Base-by-base conservation (phyloP, 2,888 invertebrate genomes). In the Rhogogaster chlorosoma region DNA sequence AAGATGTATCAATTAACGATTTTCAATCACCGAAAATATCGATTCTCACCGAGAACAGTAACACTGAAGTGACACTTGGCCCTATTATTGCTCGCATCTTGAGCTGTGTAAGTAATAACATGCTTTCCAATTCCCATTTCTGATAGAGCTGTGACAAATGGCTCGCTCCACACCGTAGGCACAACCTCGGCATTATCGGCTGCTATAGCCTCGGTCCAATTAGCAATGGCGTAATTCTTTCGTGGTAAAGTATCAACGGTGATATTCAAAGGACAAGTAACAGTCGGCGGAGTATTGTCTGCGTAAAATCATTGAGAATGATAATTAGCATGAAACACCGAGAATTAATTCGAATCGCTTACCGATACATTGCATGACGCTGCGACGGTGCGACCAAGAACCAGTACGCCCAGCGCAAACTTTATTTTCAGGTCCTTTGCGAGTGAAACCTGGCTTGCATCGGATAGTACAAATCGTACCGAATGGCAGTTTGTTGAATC, bases 21-120 rank as follows among this genome's bases (percentile, higher is more conserved):
- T 22, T 42, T 42, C 5, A 67, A 32, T 18, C 12, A 49, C 49
- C 5, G 45, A 3, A 49, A 77, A 49, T 49, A 32, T 77, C 29
- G 53, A 12, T 67, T 75, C 87, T 90, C 90, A 95, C 95, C 95
- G 86, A 93, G 86, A 26, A 96, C 95, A 77, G 92, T 94, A 12
- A 96, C 94, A 32, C 92, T 94, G 89, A 96, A 96, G 86, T 94
- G 94, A 89, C 96, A 96, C 84, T 94, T 94, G 0, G 95, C 95
- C 87, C 94, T 94, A 90, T 96, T 96, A 67, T 95, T 94, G 85
- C 94, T 94, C 1, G 94, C 91, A 92, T 96, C 96, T 88, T 95
- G 95, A 0, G 96, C 96, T 15, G 94, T 94, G 91, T 96, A 96
- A 0, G 94, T 94, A n/a, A 96, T 94, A 15, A 91, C 92, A 5